These are phyloP conservation scores for Squalus acanthias DNA, from an alignment of 2,797 vertebrate species.

Conservation along the genomic window DNA sequence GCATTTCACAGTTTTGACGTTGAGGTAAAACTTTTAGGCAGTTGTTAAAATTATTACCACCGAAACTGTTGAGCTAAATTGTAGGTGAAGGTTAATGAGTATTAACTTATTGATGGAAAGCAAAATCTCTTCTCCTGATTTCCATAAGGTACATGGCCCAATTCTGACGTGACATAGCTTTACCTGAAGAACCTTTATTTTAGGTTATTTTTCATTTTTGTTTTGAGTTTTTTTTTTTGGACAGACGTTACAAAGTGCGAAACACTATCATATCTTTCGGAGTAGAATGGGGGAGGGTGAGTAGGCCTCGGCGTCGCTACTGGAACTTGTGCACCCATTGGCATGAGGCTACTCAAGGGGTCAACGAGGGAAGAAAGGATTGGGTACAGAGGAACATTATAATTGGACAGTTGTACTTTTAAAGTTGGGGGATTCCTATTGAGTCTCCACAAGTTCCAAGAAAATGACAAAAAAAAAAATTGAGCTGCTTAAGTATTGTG, in stretches of 20 bases:
- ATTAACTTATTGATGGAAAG: background rate
- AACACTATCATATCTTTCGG: slow-evolving; percentile 25
- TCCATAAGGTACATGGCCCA: background rate
- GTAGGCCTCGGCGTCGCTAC: background rate
- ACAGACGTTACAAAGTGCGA: background rate
- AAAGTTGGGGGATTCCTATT: background rate
- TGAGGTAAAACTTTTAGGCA: slow-evolving; percentile 6
- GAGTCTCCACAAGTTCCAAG: background rate
- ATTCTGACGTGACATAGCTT: slow-evolving; percentile 25
- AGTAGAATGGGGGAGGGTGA: background rate
- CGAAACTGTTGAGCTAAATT: slow-evolving; percentile 20
- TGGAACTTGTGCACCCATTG: background rate
- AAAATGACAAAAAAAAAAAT: background rate
- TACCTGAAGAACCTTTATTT: slow-evolving; percentile 16
- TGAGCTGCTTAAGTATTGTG: background rate
- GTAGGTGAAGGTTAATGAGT: background rate
- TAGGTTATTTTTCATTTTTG: background rate
- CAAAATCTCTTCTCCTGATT: slow-evolving; percentile 12
- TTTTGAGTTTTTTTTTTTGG: background rate
- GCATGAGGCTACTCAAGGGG: background rate
- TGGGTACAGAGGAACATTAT: background rate
- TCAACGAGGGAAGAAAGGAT: background rate
- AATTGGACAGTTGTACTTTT: background rate
- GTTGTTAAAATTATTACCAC: background rate
- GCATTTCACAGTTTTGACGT: background rate